Conservation (phyloP, 2,888 invertebrate species). For the Lampropteryx suffumata region DNA sequence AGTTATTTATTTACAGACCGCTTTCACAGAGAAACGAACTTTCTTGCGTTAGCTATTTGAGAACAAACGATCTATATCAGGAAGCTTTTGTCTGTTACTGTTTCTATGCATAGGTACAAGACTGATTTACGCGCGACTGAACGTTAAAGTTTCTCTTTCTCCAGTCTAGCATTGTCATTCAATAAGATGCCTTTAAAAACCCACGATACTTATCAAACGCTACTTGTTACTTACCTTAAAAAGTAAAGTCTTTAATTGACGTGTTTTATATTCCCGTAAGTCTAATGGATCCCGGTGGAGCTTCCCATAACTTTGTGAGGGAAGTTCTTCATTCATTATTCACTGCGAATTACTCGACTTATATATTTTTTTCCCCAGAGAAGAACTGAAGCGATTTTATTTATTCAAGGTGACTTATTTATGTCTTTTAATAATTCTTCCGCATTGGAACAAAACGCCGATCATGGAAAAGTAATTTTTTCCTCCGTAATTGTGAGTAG, state of each 20-base stretch:
- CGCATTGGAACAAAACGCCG: conserved; percentile 44
- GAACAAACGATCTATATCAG: conserved; percentile 65
- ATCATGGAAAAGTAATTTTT: conserved; percentile 35
- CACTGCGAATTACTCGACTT: conserved; percentile 69
- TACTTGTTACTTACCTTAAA: conserved; percentile 14
- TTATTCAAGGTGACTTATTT: conserved; percentile 67
- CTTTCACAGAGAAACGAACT: conserved; percentile 69
- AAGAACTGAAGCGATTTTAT: conserved; percentile 64
- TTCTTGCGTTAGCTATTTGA: conserved; percentile 63
- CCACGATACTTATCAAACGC: conserved; percentile 18
- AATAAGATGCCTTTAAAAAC: conserved; percentile 2
- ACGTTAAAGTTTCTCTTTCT: conserved; percentile 6
- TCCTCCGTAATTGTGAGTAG: conserved; percentile 33
- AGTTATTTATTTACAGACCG: conserved; percentile 69
- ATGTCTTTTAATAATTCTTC: conserved; percentile 52
- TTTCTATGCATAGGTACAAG: conserved; percentile 12
- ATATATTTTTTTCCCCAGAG: conserved; percentile 62
- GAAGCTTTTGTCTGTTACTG: conserved; percentile 43
- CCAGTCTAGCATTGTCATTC: conserved; percentile 11
- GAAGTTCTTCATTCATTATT: conserved; percentile 74
- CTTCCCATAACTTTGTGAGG: conserved; percentile 48
- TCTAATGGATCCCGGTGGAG: conserved; percentile 46
- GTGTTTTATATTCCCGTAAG: conserved; percentile 51
- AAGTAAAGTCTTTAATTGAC: conserved; percentile 49
- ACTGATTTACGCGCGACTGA: conserved; percentile 17